Evolutionary conservation across 92 coral and sea anemone genomes (phyloP).

Genomic region (Epizoanthus rinbou): DNA sequence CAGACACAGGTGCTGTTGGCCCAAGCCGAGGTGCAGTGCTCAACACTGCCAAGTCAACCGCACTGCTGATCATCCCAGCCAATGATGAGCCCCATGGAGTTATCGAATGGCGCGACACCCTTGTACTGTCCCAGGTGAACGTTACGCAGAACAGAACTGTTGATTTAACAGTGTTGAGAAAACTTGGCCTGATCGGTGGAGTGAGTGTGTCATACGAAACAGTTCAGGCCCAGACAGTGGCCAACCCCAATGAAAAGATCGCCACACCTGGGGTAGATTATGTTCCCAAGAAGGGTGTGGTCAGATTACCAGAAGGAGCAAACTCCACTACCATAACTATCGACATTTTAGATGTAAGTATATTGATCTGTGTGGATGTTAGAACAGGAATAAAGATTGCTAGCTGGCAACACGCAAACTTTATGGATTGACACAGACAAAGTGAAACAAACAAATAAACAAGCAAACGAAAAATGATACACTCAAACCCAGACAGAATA

Average conservation of each 20-base stretch:
- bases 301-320: conserved; percentile 68
- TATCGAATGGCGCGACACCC: conserved; percentile 72
- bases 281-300: conserved; percentile 58
- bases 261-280: conserved; percentile 85
- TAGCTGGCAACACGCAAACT: too few species aligned
- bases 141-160: conserved; percentile 66
- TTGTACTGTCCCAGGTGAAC: conserved; percentile 78
- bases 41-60: conserved; percentile 78
- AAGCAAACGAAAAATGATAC: too few species aligned
- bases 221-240: conserved; percentile 52
- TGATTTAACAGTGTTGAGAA: conserved; percentile 66
- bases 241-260: conserved; percentile 66
- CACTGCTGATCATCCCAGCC: conserved; percentile 81
- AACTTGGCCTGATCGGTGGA: conserved; percentile 76
- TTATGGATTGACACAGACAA: too few species aligned
- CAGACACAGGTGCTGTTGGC: conserved; percentile 77
- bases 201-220: conserved; percentile 77
- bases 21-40: conserved; percentile 86
- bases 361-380: neutral
- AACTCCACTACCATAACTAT: conserved; percentile 68
- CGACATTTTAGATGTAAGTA: conserved; percentile 84
- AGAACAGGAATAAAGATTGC: too few species aligned
- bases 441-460: too few species aligned
- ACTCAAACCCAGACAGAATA: too few species aligned
- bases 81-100: conserved; percentile 97